phyloP scores from a whole-genome alignment of 2,888 invertebrate species.

The Odontothrips loti region DNA sequence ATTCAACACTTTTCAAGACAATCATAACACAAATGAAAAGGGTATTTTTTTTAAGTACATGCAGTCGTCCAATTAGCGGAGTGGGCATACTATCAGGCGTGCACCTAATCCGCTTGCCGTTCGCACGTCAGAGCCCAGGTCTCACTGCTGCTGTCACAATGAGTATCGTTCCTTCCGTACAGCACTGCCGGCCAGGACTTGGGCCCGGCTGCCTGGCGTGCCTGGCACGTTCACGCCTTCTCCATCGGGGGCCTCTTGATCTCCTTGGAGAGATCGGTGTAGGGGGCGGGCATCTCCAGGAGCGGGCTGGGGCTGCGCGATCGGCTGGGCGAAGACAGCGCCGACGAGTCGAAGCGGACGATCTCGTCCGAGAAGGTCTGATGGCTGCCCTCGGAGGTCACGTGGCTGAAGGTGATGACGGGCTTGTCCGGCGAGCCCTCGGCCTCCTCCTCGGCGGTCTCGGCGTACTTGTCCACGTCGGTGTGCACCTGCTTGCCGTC shows the following conservation, averaged over 20 bases:
- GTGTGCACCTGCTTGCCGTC: constrained; percentile 17
- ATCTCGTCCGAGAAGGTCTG: constrained; percentile 2
- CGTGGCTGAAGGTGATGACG: constrained; percentile 25
- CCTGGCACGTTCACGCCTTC: constrained; percentile 3
- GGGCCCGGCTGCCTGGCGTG: too few species aligned
- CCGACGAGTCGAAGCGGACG: constrained; percentile 6
- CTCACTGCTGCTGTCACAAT: too few species aligned
- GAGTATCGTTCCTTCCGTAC: too few species aligned
- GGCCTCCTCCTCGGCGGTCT: constrained; percentile 15
- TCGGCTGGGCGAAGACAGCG: constrained; percentile 5
- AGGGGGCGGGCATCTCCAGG: constrained; percentile 18
- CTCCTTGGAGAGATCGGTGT: constrained; percentile 15
- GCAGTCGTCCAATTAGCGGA: too few species aligned
- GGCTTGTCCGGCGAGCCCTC: constrained; percentile 14
- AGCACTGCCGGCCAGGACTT: too few species aligned
- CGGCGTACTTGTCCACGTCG: constrained; percentile 15
- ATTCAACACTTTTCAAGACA: too few species aligned
- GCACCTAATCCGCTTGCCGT: not conserved
- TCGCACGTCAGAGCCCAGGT: too few species aligned
- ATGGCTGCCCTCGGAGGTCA: constrained; percentile 11
- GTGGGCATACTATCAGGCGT: not conserved
- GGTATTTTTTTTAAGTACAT: too few species aligned
- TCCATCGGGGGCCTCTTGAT: constrained; percentile 24
- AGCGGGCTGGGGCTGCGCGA: constrained; percentile 9
- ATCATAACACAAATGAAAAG: too few species aligned